Base-by-base conservation (phyloP, 2,888 invertebrate species). In the Pristionchus maxplancki region DNA sequence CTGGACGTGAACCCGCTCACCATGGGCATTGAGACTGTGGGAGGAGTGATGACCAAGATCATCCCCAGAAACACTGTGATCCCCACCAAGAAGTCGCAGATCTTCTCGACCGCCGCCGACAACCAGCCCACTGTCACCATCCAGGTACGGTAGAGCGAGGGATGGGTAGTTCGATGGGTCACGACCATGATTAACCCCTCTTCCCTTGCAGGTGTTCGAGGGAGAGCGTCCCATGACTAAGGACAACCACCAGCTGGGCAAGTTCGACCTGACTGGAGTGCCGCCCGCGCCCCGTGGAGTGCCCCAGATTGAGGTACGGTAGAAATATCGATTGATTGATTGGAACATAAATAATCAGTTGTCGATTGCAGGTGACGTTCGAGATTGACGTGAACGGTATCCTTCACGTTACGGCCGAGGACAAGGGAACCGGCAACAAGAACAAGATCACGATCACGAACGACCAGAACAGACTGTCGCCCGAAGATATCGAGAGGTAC, bases 161-260 rank as follows among this genome's bases (percentile, higher is more conserved):
- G 44, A 9, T 9, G 8, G 44, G 44, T 44, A 44, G 44, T 11
- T 44, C n/a, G n/a, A n/a, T 50, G 31, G 48, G 50, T 31, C 50
- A 50, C 17, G 20, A 50, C 50, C 50, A 17, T 50, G 50, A 50
- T 50, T 17, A 24, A 50, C 31, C n/a, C n/a, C n/a, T 0, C 34
- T 37, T 78, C 64, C 28, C 8, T 89, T 93, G 74, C 91, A 95
- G 95, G 98, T 98, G 0, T 99, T 97, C 95, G 99, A 99, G 96
- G 99, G 99, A 93, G 99, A 99, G 96, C 97, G 99, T 94, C 98
- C 99, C 44, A 98, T 99, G 99, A 99, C 99, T 92, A 99, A 99
- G 96, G 99, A 99, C 96, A 99, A 99, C 96, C 99, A 99, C 95
- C 96, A 98, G 91, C 96, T 99, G 90, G 99, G 99, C 91, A 99